Conservation (phyloP, 2,113 vertebrate species). For the Lampris megalopsis region DNA sequence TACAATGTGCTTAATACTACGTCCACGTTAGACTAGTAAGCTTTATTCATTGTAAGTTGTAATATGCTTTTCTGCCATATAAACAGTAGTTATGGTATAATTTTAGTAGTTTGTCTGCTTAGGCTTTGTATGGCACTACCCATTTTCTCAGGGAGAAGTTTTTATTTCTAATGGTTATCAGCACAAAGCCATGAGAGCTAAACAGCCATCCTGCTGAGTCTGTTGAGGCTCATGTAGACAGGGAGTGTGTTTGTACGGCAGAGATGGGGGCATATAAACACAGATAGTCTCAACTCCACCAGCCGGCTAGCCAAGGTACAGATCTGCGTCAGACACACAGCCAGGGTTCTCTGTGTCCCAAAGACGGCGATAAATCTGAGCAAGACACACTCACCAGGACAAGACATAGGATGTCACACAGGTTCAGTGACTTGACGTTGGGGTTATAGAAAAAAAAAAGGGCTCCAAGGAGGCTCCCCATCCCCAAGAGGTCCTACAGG, state of each 20-base stretch:
- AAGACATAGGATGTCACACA: not conserved
- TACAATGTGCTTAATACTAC: too few species aligned
- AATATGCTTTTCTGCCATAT: too few species aligned
- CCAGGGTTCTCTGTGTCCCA: constrained; percentile 63
- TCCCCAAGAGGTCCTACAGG: too few species aligned
- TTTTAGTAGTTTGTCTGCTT: too few species aligned
- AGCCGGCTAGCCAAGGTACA: constrained; percentile 75
- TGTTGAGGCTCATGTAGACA: constrained; percentile 56
- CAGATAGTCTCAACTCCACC: constrained; percentile 62
- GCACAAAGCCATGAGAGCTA: constrained; percentile 51
- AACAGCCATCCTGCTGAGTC: constrained; percentile 76
- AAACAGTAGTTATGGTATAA: too few species aligned
- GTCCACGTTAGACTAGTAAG: too few species aligned
- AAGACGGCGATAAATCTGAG: constrained; percentile 58
- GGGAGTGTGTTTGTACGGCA: constrained; percentile 50
- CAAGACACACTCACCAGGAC: constrained; percentile 26
- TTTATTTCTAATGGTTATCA: constrained; percentile 57
- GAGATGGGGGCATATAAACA: constrained; percentile 62
- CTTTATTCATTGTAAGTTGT: too few species aligned
- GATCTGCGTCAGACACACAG: constrained; percentile 74
- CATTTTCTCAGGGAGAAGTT: constrained; percentile 22
- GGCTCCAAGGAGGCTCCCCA: too few species aligned
- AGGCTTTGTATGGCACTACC: not conserved
- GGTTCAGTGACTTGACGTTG: constrained; percentile 13
- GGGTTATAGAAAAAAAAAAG: not conserved